Evolutionary conservation across 2,888 invertebrate genomes (phyloP).

Genomic region (Xestia xanthographa): DNA sequence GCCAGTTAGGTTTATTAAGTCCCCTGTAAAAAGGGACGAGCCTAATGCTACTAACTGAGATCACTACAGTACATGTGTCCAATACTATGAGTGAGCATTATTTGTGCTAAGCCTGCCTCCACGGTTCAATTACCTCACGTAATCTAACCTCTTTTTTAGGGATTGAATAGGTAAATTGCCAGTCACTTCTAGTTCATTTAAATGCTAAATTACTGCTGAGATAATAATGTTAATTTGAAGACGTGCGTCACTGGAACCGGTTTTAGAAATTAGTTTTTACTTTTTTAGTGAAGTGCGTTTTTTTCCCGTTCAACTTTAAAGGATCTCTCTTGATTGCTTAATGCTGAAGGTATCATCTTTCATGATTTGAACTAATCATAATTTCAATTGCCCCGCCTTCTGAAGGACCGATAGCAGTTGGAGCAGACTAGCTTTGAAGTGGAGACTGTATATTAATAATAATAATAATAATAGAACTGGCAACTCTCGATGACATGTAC

Average conservation of each 20-base stretch:
- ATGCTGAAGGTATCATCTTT: background rate
- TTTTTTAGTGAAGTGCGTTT: background rate
- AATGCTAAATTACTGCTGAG: background rate
- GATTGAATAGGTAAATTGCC: background rate
- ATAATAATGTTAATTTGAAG: background rate
- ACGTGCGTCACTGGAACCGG: background rate
- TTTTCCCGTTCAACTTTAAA: background rate
- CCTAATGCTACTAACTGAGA: background rate
- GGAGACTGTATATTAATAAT: too few species aligned
- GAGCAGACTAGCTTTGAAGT: too few species aligned
- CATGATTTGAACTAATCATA: background rate
- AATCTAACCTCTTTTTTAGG: conserved; percentile 8
- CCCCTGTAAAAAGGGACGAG: background rate
- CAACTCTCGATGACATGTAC: too few species aligned
- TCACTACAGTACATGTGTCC: background rate
- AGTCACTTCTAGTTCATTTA: background rate
- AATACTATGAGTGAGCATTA: background rate
- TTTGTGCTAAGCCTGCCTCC: background rate
- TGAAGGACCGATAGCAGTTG: too few species aligned
- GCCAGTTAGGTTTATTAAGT: background rate
- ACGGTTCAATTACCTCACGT: background rate
- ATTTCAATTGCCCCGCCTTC: background rate
- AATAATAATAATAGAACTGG: too few species aligned
- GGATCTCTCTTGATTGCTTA: background rate
- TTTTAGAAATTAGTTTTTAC: background rate